Evolutionary conservation across 2,888 invertebrate species (phyloP), one percentile per base, ranked within the genome.

Genomic region (Thalpophila matura): DNA sequence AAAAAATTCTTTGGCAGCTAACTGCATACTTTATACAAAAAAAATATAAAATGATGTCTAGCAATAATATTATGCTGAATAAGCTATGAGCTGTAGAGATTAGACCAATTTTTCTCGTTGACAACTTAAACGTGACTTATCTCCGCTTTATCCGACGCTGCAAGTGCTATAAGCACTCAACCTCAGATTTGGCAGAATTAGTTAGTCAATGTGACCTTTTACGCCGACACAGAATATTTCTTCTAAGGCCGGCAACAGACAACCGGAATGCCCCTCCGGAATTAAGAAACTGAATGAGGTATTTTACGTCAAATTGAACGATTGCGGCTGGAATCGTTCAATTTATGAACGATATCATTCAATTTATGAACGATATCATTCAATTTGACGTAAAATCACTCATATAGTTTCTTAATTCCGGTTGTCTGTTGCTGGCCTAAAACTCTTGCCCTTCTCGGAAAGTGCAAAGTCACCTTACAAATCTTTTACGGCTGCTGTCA

Each of bases 111-210:
- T 72, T 72, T 65, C 65, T 46, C 50, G 40, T 72, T 65, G 66
- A 58, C 57, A 51, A 57, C 66, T 43, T 51, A 58, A 66, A 73
- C 73, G 68, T 69, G 68, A 66, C 68, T 69, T 69, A 73, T 73
- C 73, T 58, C 18, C n/a, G 37, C 29, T 63, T 58, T 27, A 68
- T 58, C 50, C 27, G 46, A 29, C 66, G 42, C 31, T 66, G 59
- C 73, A 65, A 68, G 73, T 55, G 56, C 63, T 63, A 50, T 35
- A 64, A 68, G 35, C 27, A 47, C 68, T 71, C 46, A 47, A 65
- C 31, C 66, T 72, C n/a, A 57, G 65, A 33, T 65, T 51, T 73
- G 33, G 20, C 73, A 73, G 59, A 66, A 58, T 73, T 66, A 53
- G 42, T 66, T 47, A 57, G 24, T 37, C 73, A 64, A 43, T 72